phyloP scores from a whole-genome alignment of 2,113 vertebrate genomes.

The Stigmatopora argus region DNA sequence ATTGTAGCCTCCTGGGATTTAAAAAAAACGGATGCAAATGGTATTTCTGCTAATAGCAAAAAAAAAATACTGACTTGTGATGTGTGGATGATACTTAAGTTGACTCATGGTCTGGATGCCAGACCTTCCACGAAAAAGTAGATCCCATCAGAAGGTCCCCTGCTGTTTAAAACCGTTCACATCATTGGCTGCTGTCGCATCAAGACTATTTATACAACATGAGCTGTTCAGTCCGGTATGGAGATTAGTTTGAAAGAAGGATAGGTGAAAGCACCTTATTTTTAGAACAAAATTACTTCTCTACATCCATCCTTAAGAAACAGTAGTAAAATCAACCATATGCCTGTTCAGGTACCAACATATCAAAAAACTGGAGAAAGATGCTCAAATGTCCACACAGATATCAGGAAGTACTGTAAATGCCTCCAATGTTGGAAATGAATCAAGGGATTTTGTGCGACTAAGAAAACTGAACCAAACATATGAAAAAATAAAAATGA shows the following conservation, averaged over 20 bases:
- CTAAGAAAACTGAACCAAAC: too few relatives aligned
- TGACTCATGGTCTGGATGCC: slow-evolving; percentile 9
- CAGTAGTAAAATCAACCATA: too few relatives aligned
- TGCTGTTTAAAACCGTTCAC: slow-evolving; percentile 12
- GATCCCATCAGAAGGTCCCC: slow-evolving; percentile 7
- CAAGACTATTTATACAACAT: not conserved
- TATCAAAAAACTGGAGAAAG: too few relatives aligned
- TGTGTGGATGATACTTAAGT: slow-evolving; percentile 16
- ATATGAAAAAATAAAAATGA: too few relatives aligned
- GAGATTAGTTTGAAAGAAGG: not conserved
- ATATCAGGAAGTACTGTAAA: too few relatives aligned
- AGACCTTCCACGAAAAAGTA: slow-evolving; percentile 5
- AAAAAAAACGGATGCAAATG: not conserved
- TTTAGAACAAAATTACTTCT: not conserved
- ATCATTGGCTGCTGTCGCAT: not conserved
- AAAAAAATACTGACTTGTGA: slow-evolving; percentile 5
- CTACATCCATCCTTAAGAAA: too few relatives aligned
- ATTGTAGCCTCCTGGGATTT: not conserved
- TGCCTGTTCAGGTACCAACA: too few relatives aligned
- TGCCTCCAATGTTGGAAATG: too few relatives aligned
- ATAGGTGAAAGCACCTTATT: not conserved
- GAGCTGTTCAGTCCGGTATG: not conserved
- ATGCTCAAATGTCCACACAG: too few relatives aligned
- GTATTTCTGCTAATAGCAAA: not conserved
- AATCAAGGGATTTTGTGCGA: too few relatives aligned